Base-by-base conservation (phyloP, 2,888 invertebrate species). In the Drosophila fungiperda region DNA sequence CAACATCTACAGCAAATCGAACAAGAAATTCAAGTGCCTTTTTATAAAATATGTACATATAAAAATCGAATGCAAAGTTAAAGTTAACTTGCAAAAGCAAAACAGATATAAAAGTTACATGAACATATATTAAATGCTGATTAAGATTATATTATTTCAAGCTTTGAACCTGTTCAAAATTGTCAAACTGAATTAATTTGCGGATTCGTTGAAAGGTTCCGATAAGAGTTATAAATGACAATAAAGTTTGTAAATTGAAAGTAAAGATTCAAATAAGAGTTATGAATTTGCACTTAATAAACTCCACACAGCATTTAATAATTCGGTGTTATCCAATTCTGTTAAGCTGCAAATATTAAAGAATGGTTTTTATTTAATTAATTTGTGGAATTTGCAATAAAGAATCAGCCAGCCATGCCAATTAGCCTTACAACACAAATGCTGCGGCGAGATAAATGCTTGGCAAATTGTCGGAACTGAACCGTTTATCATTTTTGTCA, bases 61-160 rank as follows among this genome's bases (percentile, higher is more conserved):
- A 36, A 45, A 36, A 40, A 40, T 59, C 17, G 36, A 60, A 61
- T 75, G 23, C 29, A 33, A 40, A 2, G 17, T 20, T 3, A 40
- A n/a, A 11, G n/a, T 5, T n/a, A 40, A 40, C 40, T 40, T 9
- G 40, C 4, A n/a, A n/a, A 9, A 40, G n/a, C 40, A n/a, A n/a
- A 40, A n/a, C n/a, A 40, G 9, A 0, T 5, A 17, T n/a, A 8
- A 45, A 4, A 23, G 4, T 15, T 12, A 20, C 20, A 45, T 20
- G 12, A 1, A 15, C 20, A 45, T 23, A 20, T 45, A 15, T 23
- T 45, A 8, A 45, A 15, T 4, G 45, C 23, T 15, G 45, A 15
- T 45, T 23, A 4, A 23, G 15, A 23, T 12, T 45, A 12, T 7
- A 45, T 20, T 45, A 15, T 45, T 23, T 23, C 45, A 8, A 23